Conservation (phyloP, 1,140 invertebrate species). For the Rhopalosiphum padi region DNA sequence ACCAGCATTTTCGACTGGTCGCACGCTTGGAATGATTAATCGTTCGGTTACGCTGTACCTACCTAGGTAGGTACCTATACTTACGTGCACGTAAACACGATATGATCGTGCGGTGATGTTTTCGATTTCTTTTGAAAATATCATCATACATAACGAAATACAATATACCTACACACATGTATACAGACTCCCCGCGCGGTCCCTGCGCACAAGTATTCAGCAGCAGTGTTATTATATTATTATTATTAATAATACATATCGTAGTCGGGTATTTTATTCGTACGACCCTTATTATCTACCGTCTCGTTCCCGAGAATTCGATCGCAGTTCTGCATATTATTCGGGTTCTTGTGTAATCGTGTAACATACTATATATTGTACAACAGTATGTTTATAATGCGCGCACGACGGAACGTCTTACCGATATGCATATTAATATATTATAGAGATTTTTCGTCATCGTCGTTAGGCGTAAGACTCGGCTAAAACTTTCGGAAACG, state of each 20-base stretch:
- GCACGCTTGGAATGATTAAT: not conserved
- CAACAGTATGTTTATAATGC: not conserved
- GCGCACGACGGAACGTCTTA: not conserved
- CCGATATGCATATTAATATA: not conserved
- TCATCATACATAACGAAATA: not conserved
- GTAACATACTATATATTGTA: not conserved
- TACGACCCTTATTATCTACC: not conserved
- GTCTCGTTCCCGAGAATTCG: not conserved
- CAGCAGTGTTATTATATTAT: not conserved
- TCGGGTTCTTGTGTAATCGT: not conserved
- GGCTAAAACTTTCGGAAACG: not conserved
- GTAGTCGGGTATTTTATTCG: not conserved
- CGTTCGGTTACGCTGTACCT: not conserved
- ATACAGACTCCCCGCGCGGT: not conserved
- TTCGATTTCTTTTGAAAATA: conserved; percentile 18
- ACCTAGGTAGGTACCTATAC: not conserved
- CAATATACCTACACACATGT: not conserved
- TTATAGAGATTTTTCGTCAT: not conserved
- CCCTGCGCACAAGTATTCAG: not conserved
- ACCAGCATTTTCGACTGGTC: not conserved
- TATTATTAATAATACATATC: not conserved
- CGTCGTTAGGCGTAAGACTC: not conserved
- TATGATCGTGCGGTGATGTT: not conserved
- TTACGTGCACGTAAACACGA: not conserved
- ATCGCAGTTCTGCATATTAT: not conserved